Base-by-base conservation (phyloP, 2,888 invertebrate species). In the Pyrrhosoma nymphula region DNA sequence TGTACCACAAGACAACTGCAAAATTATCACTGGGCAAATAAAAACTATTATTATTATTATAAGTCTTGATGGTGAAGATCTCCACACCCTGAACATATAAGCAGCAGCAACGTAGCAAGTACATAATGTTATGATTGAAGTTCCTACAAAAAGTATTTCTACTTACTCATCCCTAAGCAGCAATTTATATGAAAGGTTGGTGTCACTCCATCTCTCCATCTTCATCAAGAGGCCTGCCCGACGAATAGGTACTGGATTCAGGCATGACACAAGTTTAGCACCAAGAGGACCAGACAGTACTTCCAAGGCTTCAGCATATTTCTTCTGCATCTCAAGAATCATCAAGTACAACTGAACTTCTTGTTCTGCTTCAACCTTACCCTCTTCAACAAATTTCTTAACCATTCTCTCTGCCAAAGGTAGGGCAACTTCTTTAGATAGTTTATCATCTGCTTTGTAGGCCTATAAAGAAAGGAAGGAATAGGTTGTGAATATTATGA, bases 391-490 rank as follows among this genome's bases (percentile, higher is more conserved):
- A 96, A 99, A 98, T 97, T 99, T 99, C 95, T 98, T 98, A 56
- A 99, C 98, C 99, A 99, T 99, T 97, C 99, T 98, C 97, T 99
- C 99, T 14, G 99, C 99, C 95, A 99, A 97, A 3, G 98, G 98
- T 60, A 99, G 97, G 56, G 98, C 98, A 96, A 99, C 98, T 96
- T 98, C 98, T 96, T 97, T 97, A 0, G 97, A 97, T 75, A 98
- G 96, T 91, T 97, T 96, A 97, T 96, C 96, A 63, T 96, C 96
- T 39, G 96, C 96, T 95, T 96, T 96, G 95, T 96, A 96, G n/a
- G 96, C 96, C 96, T 96, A 95, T 39, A 47, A 95, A 91, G 95
- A 26, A 95, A 26, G 56, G 8, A 91, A 55, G 26, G 56, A 20
- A 55, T 90, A 26, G 6, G 16, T 16, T 56, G 60, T 23, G 26